These are phyloP conservation scores for Mycetomoellerius zeteki DNA, from an alignment of 1,140 invertebrate genomes.

Conservation along the genomic window DNA sequence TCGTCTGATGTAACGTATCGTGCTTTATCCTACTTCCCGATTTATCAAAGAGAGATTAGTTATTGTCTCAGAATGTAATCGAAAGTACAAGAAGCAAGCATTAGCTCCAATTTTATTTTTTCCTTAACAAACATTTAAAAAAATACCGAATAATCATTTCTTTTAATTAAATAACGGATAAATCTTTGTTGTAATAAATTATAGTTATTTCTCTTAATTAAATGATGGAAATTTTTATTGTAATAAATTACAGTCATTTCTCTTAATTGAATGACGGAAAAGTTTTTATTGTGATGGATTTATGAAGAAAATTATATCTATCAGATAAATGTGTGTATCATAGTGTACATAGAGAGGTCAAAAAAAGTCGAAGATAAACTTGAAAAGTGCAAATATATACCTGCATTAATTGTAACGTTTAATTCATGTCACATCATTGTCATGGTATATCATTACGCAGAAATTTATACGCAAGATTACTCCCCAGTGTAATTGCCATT, in stretches of 20 bases:
- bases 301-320: background rate
- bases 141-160: background rate
- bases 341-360: background rate
- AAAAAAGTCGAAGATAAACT: background rate
- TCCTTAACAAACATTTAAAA: background rate
- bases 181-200: background rate
- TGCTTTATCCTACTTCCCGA: background rate
- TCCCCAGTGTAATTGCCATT: constrained; percentile 50
- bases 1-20: constrained; percentile 6
- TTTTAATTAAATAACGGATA: background rate
- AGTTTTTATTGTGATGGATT: background rate
- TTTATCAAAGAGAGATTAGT: background rate
- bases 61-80: background rate
- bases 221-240: background rate
- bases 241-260: background rate
- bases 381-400: constrained; percentile 21
- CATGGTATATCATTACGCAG: constrained; percentile 28
- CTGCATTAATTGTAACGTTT: constrained; percentile 47
- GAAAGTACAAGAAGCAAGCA: background rate
- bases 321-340: no score
- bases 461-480: constrained; percentile 50
- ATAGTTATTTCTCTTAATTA: background rate
- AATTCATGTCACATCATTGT: constrained; percentile 42
- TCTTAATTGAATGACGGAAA: background rate
- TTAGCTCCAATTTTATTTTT: background rate